Evolutionary conservation across 1,140 invertebrate genomes (phyloP), one percentile per base, ranked within the genome.

Genomic region (Sminthurinus signatus): DNA sequence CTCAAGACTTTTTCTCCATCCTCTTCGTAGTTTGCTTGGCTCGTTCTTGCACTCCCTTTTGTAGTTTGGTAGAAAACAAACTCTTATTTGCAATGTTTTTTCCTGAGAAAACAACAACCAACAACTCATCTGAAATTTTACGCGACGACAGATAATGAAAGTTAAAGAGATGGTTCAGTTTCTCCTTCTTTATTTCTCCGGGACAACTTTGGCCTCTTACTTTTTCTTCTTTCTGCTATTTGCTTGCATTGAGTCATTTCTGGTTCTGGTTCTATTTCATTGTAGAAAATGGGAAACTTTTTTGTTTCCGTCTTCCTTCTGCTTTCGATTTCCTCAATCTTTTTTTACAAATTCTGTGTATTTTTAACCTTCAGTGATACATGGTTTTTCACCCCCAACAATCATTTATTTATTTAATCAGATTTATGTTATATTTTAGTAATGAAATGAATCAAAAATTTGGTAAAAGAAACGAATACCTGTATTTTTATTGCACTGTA

Each of bases 81-180:
- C 64, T 68, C 62, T 64, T 56, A 68, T 68, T 68, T 68, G 52
- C 36, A 60, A 60, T 64, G 59, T 60, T 60, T 61, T 60, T 61
- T 32, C 48, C 25, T 36, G 12, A 46, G 52, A 64, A 68, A 63
- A 55, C 66, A 64, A 68, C 51, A 46, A 43, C 60, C 64, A 63
- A 55, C 66, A 64, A 68, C 51, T 57, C 61, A 68, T 63, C 61
- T 43, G 62, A 64, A 60, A 51, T 61, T 68, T 61, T 51, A 44
- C 25, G 10, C 23, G 58, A 63, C 39, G 52, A 68, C 66, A 57
- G 25, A 31, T 62, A 67, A 67, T 68, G 66, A 68, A 68, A 64
- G 61, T 54, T 64, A 60, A 64, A 42, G 36, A 68, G 62, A 68
- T 54, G 27, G 15, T 28, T 54, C 5, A 56, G 4, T 17, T 21